Conservation (phyloP, 2,888 invertebrate species). For the Machimus rusticus region DNA sequence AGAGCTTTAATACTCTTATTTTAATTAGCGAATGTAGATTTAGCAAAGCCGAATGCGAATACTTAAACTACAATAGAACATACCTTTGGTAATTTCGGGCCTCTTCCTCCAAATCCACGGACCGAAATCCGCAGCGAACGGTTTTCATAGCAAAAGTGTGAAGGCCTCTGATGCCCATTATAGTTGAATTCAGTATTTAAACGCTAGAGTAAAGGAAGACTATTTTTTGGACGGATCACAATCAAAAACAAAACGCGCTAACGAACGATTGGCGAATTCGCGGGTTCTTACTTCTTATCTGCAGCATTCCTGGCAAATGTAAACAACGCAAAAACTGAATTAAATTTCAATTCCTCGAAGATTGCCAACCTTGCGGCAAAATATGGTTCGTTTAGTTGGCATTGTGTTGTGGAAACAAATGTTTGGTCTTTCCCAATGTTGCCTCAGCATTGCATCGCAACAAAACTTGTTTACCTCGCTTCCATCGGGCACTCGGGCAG, state of each 20-base stretch:
- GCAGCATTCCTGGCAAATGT: neutral
- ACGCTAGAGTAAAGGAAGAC: neutral
- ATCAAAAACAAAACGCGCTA: too few species aligned
- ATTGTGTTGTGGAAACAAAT: neutral
- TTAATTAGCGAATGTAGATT: too few species aligned
- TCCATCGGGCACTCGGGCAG: neutral
- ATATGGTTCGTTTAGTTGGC: neutral
- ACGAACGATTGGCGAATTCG: neutral
- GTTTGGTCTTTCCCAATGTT: neutral
- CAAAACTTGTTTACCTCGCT: neutral
- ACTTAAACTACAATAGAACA: neutral
- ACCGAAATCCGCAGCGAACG: neutral
- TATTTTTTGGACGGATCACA: neutral
- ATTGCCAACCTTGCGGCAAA: too few species aligned
- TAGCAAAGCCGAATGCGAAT: too few species aligned
- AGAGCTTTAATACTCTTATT: too few species aligned
- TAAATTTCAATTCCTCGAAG: too few species aligned
- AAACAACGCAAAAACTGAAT: neutral
- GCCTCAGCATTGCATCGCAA: neutral
- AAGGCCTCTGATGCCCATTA: neutral
- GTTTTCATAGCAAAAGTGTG: neutral
- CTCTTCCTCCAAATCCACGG: neutral
- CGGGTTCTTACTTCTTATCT: neutral
- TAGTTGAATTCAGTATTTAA: neutral
- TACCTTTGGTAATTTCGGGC: conserved; percentile 16